Percentiles rank a stretch among this genome's conserved stretches.
These are phyloP conservation scores for Nymphalis io DNA, from an alignment of 1,140 invertebrate genomes.

Conservation along the genomic window DNA sequence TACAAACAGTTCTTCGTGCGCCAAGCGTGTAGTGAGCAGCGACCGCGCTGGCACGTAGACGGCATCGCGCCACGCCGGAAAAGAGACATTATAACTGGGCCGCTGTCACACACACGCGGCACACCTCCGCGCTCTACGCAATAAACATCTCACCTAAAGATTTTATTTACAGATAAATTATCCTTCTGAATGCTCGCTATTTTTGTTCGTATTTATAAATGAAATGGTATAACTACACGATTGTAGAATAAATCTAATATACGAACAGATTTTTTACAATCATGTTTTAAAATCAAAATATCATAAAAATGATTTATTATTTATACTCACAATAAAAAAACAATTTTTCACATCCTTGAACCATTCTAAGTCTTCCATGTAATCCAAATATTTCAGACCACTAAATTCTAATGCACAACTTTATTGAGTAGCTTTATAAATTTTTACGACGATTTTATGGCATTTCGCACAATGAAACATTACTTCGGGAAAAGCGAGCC, in stretches of 20 bases:
- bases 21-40: constrained; percentile 33
- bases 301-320: not conserved
- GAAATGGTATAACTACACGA: not conserved
- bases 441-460: constrained; percentile 45
- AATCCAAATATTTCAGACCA: constrained; percentile 32
- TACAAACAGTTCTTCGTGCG: constrained; percentile 7
- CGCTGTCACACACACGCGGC: constrained; percentile 39
- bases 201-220: not conserved
- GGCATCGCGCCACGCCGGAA: constrained; percentile 44
- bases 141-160: constrained; percentile 37
- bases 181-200: constrained; percentile 1
- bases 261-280: not conserved
- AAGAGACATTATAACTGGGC: constrained; percentile 48
- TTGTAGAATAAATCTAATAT: not conserved
- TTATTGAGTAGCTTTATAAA: constrained; percentile 46
- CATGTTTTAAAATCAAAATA: not conserved
- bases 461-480: constrained; percentile 44
- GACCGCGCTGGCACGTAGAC: constrained; percentile 57
- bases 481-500: constrained; percentile 30
- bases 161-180: constrained; percentile 32
- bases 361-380: not conserved
- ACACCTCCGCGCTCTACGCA: constrained; percentile 32
- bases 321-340: too few relatives aligned
- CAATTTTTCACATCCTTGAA: too few relatives aligned
- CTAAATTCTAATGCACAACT: constrained; percentile 43